phyloP scores from a whole-genome alignment of 1,140 invertebrate species.

The Hylaeus volcanicus region DNA sequence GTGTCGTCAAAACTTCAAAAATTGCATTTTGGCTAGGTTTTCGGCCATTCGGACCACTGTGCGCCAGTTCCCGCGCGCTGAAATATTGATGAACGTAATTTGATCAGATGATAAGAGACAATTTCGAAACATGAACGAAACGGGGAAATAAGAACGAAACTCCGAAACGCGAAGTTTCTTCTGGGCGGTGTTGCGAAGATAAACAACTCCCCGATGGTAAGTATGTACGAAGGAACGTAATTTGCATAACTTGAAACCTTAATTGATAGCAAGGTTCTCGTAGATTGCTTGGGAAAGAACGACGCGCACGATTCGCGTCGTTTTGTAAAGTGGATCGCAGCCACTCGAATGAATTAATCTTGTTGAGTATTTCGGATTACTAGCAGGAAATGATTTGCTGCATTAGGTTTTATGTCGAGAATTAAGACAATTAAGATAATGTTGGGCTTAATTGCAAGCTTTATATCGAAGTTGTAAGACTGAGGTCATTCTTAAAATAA shows the following conservation, averaged over 20 bases:
- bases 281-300: conserved; percentile 33
- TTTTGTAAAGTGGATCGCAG: not conserved
- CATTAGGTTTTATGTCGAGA: no score
- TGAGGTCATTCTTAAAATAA: no score
- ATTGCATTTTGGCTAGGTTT: no score
- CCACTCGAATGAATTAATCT: conserved; percentile 4
- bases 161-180: conserved; percentile 31
- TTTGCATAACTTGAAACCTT: conserved; percentile 47
- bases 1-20: no score
- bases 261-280: conserved; percentile 35
- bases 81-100: conserved; percentile 38
- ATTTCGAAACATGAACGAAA: conserved; percentile 20
- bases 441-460: no score
- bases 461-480: no score
- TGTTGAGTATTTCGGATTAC: no score
- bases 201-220: conserved; percentile 22
- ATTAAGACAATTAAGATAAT: no score
- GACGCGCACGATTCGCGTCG: not conserved
- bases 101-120: conserved; percentile 14
- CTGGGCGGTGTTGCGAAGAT: conserved; percentile 18
- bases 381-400: no score
- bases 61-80: not conserved
- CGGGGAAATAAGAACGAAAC: conserved; percentile 12
- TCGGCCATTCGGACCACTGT: no score
- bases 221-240: conserved; percentile 41